Evolutionary conservation across 2,113 vertebrate genomes (phyloP).

Genomic region (Condylura cristata): DNA sequence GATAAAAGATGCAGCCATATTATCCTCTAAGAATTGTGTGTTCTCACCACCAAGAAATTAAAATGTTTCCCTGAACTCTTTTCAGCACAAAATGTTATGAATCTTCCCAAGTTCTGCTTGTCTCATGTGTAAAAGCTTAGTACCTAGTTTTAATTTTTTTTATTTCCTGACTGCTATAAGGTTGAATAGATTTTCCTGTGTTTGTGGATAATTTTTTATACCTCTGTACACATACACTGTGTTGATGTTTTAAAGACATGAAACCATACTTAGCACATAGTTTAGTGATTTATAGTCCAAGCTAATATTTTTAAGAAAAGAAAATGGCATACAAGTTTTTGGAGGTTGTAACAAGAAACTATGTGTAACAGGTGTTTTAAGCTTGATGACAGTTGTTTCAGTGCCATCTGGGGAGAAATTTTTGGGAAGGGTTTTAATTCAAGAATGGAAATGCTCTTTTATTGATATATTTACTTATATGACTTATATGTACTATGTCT

Average conservation of each 20-base stretch:
- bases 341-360: background rate
- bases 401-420: conserved; percentile 32
- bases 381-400: conserved; percentile 46
- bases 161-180: background rate
- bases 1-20: background rate
- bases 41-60: background rate
- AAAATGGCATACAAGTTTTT: background rate
- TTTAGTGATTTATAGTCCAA: conserved; percentile 30
- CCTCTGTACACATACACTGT: background rate
- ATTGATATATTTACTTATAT: background rate
- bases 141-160: background rate
- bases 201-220: conserved; percentile 16
- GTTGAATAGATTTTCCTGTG: background rate
- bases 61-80: background rate
- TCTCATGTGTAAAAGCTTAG: background rate
- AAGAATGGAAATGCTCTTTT: conserved; percentile 31
- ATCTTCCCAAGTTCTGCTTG: background rate
- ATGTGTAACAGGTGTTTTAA: conserved; percentile 63
- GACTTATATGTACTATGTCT: conserved; percentile 30
- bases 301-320: background rate
- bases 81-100: background rate
- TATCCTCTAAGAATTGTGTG: background rate
- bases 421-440: conserved; percentile 11
- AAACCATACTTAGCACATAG: background rate
- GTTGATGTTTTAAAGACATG: background rate